Evolutionary conservation across 2,888 invertebrate genomes (phyloP), one percentile per base, ranked within the genome.

Genomic region (Thecocarcelia acutangulata): DNA sequence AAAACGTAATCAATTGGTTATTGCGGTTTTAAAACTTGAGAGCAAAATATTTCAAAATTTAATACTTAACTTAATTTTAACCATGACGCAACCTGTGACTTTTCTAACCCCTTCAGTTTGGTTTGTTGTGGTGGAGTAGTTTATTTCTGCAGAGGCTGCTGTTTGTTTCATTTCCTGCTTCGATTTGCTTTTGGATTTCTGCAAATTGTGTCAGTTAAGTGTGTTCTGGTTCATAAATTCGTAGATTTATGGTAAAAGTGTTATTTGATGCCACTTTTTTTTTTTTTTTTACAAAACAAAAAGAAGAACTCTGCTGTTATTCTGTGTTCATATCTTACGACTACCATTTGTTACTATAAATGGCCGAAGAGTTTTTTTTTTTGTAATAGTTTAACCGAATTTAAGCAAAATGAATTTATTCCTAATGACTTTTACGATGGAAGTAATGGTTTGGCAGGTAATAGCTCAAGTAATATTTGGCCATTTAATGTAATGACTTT

Each of bases 191-290:
- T 80, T 56, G 69, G 28, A 68, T 61, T 74, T 74, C 17, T 78
- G 78, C 78, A 78, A 82, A 82, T 82, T 82, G 82, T 82, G 82
- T 82, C 78, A 82, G 82, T 78, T 78, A 82, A 82, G 82, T 78
- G 74, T 82, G 82, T 78, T 82, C 78, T 82, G 82, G 82, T 82
- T 82, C 82, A 82, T 82, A 82, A 82, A 82, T 78, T 82, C 78
- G 78, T 78, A 82, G 78, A 82, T 82, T 82, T 82, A 82, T 82
- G 82, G 69, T 56, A 66, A 82, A 82, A 82, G 74, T 82, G 78
- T 82, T 82, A 75, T 76, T 59, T 79, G 80, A 70, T 78, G 83
- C 73, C 70, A 75, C 69, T 66, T 58, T 64, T 12, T 33, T 24
- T n/a, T n/a, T 28, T 28, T n/a, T n/a, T n/a, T 24, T 24, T 24